Evolutionary conservation across 2,113 vertebrate genomes (phyloP).

Genomic region (Chionodraco myersi): DNA sequence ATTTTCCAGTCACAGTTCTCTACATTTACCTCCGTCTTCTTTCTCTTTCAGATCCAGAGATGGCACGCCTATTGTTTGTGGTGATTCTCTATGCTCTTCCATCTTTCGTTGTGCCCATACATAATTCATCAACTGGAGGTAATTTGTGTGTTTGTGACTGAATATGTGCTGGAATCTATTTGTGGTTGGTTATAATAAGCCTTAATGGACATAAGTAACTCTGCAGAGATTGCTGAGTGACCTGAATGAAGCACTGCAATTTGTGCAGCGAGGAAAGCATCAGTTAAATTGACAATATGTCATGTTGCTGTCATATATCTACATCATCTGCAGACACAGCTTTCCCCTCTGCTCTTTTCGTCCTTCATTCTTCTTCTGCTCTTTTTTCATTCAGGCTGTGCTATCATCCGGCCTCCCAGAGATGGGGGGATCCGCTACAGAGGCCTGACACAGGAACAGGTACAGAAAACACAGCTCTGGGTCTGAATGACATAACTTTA

Average conservation of each 20-base stretch:
- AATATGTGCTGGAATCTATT: slow-evolving; percentile 12
- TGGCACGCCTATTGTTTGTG: slow-evolving; percentile 77
- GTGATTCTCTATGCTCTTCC: slow-evolving; percentile 77
- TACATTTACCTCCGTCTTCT: slow-evolving; percentile 6
- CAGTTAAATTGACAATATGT: slow-evolving; percentile 42
- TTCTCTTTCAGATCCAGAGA: slow-evolving; percentile 80
- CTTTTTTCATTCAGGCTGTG: slow-evolving; percentile 83
- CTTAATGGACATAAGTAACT: slow-evolving; percentile 59
- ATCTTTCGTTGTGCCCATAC: slow-evolving; percentile 79
- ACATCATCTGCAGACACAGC: slow-evolving; percentile 31
- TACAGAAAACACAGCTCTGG: slow-evolving; percentile 37
- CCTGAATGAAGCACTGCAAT: slow-evolving; percentile 51
- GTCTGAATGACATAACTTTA: neutral
- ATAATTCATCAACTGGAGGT: slow-evolving; percentile 86
- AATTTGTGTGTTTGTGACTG: slow-evolving; percentile 64
- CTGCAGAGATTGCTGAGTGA: slow-evolving; percentile 52
- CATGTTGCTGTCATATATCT: slow-evolving; percentile 33
- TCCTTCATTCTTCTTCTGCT: slow-evolving; percentile 15
- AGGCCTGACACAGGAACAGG: slow-evolving; percentile 93
- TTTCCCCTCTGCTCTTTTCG: neutral
- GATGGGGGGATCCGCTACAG: slow-evolving; percentile 95
- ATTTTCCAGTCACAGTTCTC: slow-evolving; percentile 16
- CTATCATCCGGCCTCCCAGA: slow-evolving; percentile 93
- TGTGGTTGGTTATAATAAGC: slow-evolving; percentile 39
- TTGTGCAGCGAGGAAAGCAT: slow-evolving; percentile 32